These are phyloP conservation scores for Drosophila pseudoananassae DNA, from an alignment of 1,140 invertebrate genomes.

Conservation along the genomic window DNA sequence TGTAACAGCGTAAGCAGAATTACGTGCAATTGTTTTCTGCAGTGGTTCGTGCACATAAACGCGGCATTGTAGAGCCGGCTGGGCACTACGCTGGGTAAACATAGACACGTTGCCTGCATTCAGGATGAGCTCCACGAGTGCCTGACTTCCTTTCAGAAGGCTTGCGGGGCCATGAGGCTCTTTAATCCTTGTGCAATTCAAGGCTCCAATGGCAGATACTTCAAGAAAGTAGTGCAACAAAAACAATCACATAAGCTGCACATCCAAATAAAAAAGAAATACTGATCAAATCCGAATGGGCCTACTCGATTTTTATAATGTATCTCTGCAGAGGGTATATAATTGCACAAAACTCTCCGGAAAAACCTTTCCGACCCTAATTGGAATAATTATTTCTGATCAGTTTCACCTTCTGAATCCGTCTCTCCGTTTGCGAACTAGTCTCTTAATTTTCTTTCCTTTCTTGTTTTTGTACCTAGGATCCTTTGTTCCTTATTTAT, in stretches of 20 bases:
- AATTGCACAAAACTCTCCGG: no score
- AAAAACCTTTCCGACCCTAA: no score
- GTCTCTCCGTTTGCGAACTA: no score
- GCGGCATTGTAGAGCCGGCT: conserved; percentile 32
- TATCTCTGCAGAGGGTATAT: no score
- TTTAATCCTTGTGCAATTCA: background rate
- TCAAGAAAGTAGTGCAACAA: background rate
- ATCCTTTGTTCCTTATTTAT: no score
- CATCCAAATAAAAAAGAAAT: background rate
- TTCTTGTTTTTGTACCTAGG: no score
- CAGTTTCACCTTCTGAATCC: no score
- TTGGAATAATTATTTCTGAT: no score
- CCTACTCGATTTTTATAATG: no score
- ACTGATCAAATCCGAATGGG: no score
- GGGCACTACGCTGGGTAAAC: conserved; percentile 65
- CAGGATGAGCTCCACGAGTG: conserved; percentile 61
- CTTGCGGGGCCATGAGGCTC: conserved; percentile 10
- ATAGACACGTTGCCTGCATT: conserved; percentile 81
- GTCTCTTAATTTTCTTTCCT: no score
- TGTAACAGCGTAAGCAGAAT: conserved; percentile 79
- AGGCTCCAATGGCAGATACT: background rate
- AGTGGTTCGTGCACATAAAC: conserved; percentile 76
- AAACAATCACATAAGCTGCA: background rate
- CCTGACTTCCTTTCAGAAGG: conserved; percentile 53
- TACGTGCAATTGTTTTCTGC: conserved; percentile 83